These are phyloP conservation scores for Argyresthia albistria DNA, from an alignment of 2,888 invertebrate species.

Conservation along the genomic window DNA sequence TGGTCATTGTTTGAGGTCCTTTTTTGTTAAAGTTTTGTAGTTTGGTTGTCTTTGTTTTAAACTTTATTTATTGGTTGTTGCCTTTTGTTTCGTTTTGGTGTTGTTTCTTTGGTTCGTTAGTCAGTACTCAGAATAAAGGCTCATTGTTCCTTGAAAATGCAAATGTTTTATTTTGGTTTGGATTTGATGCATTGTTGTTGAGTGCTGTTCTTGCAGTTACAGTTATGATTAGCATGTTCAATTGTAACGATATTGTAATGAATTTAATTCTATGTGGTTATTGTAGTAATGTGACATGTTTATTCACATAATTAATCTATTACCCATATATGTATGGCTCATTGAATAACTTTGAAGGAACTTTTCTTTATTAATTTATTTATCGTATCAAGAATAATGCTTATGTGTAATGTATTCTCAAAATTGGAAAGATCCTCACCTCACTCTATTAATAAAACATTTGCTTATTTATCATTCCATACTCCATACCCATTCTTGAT, in stretches of 20 bases:
- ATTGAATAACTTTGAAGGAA: no score
- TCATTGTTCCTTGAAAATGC: slow-evolving; percentile 1
- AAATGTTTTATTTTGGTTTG: background rate
- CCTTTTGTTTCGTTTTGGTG: slow-evolving; percentile 1
- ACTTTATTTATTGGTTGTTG: slow-evolving; percentile 2
- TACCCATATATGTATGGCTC: background rate
- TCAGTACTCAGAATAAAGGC: background rate
- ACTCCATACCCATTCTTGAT: no score
- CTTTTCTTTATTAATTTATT: no score
- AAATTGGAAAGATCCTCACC: no score
- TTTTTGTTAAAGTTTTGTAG: slow-evolving; percentile 3
- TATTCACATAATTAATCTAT: background rate
- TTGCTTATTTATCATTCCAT: no score
- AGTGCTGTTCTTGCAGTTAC: background rate
- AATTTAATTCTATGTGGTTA: background rate
- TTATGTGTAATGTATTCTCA: no score
- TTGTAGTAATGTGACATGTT: background rate
- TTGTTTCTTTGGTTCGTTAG: slow-evolving; percentile 2
- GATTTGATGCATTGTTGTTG: background rate
- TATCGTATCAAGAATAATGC: no score
- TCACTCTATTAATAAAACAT: no score
- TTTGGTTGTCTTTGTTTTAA: slow-evolving; percentile 5
- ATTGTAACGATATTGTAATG: no score
- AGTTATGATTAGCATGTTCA: background rate
- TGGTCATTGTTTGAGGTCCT: slow-evolving; percentile 16